A percentile compares a stretch with the other conserved stretches of the same genome.
Conservation (phyloP, 1,140 invertebrate genomes). For the Zaprionus tsacasi region DNA sequence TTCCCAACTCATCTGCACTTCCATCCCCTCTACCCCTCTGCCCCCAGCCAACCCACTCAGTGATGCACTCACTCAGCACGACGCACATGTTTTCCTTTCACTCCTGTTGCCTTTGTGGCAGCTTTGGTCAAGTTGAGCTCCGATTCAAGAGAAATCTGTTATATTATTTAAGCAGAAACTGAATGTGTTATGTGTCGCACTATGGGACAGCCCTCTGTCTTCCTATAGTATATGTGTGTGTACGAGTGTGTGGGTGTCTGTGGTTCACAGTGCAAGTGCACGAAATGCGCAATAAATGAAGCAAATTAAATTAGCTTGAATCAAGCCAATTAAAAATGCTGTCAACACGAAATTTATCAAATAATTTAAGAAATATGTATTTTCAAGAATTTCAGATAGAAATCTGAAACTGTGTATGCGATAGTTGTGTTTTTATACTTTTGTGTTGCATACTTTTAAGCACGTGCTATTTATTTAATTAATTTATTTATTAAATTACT, state of each 20-base stretch:
- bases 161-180: slow-evolving; percentile 7
- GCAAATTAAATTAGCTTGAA: slow-evolving; percentile 6
- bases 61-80: not conserved
- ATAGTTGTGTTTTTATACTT: too few relatives aligned
- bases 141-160: slow-evolving; percentile 12
- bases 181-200: not conserved
- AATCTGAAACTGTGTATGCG: too few relatives aligned
- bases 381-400: not conserved
- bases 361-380: not conserved
- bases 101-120: slow-evolving; percentile 2
- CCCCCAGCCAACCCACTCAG: not conserved
- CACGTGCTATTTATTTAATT: too few relatives aligned
- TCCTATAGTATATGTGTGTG: not conserved
- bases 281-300: slow-evolving; percentile 8
- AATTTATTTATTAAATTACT: too few relatives aligned
- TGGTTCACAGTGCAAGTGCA: not conserved
- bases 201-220: not conserved
- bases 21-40: too few relatives aligned
- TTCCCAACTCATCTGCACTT: not conserved
- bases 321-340: slow-evolving; percentile 1
- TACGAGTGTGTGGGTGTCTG: not conserved
- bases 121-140: slow-evolving; percentile 4
- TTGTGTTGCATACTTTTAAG: too few relatives aligned
- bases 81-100: not conserved
- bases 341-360: not conserved